These are phyloP conservation scores for Erethizon dorsatum DNA, from an alignment of 2,797 vertebrate species.

Conservation along the genomic window DNA sequence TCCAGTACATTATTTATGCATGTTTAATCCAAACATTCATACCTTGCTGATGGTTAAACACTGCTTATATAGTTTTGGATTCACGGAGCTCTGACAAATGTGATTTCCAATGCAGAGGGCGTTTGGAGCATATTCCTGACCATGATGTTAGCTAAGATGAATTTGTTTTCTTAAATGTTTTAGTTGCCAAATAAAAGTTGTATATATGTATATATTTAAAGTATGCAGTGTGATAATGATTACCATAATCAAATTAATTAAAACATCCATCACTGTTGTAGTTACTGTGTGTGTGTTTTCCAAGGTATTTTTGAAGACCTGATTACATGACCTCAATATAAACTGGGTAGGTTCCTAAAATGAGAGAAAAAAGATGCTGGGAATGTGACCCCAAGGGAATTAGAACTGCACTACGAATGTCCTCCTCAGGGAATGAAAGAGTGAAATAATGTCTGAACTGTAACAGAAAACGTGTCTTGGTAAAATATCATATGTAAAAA, in stretches of 20 bases:
- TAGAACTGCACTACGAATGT: neutral
- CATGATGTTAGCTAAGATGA: neutral
- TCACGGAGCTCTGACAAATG: neutral
- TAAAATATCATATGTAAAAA: neutral
- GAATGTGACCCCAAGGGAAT: neutral
- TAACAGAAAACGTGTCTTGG: neutral
- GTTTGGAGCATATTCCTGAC: neutral
- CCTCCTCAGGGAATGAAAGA: constrained; percentile 11
- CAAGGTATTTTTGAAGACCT: neutral
- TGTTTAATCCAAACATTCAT: neutral
- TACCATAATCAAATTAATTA: neutral
- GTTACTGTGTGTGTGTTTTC: neutral
- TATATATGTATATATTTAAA: neutral
- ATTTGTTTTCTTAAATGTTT: neutral
- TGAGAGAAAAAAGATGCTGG: neutral
- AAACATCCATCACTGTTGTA: neutral
- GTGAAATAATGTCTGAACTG: neutral
- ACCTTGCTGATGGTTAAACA: neutral
- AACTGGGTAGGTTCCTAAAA: neutral
- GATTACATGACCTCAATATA: neutral
- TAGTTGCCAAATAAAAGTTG: neutral
- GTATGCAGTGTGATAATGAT: neutral
- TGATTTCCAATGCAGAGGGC: neutral
- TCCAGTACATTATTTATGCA: neutral
- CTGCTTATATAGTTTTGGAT: constrained; percentile 1